Evolutionary conservation across 2,797 vertebrate species (phyloP).

Genomic region (Peromyscus aztecus): DNA sequence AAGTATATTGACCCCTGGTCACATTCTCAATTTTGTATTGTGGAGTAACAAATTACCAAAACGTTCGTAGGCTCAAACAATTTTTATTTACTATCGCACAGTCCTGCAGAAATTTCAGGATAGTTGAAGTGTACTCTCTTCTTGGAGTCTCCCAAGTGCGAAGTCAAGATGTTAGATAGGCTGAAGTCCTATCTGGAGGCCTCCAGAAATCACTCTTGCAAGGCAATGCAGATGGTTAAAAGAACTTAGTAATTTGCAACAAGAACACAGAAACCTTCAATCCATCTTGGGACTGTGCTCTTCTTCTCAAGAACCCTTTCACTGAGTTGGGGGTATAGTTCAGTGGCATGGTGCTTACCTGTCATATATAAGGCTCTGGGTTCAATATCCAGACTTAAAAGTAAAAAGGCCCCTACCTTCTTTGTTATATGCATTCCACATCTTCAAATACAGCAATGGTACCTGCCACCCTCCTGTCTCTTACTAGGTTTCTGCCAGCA

Average conservation of each 20-base stretch:
- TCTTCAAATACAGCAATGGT: neutral
- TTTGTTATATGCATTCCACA: neutral
- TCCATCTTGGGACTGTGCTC: neutral
- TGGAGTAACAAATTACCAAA: constrained; percentile 35
- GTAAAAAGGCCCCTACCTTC: neutral
- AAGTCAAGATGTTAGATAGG: neutral
- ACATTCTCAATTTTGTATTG: constrained; percentile 11
- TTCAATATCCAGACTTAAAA: neutral
- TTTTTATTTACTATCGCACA: neutral
- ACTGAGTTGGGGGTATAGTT: neutral
- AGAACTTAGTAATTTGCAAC: neutral
- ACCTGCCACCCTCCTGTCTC: neutral
- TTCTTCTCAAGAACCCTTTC: neutral
- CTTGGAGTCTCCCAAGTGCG: neutral
- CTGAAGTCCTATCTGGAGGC: neutral
- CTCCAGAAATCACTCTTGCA: neutral
- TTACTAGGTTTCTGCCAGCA: neutral
- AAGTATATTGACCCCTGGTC: neutral
- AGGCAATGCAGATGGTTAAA: neutral
- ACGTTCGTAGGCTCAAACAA: neutral
- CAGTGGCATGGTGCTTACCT: neutral
- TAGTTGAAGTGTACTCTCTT: neutral
- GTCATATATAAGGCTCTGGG: neutral
- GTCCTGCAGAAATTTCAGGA: neutral
- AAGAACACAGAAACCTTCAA: neutral